Base-by-base conservation (phyloP, 2,888 invertebrate species). In the Mamestra brassicae region DNA sequence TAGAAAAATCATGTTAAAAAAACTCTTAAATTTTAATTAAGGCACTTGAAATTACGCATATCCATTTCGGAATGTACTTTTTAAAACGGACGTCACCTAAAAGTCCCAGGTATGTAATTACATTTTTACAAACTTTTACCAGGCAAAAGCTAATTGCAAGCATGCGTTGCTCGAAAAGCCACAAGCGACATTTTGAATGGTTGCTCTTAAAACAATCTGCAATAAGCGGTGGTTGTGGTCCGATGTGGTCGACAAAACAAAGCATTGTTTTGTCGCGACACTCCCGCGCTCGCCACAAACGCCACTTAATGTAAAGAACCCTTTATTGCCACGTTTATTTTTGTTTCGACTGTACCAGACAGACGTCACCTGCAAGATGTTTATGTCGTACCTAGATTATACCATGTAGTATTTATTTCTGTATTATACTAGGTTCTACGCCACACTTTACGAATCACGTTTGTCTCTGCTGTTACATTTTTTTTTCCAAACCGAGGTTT, bases 141-240 rank as follows among this genome's bases (percentile, higher is more conserved):
- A 69, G 71, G 71, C 64, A 68, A 81, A 80, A 81, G 82, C 84
- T 87, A 89, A 89, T 87, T 81, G 72, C 80, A 78, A 74, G 67
- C 74, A 80, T 76, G 79, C 81, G 74, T 85, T 80, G 75, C 80
- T 89, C 63, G 76, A 87, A 89, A 89, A 89, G 86, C 87, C 87
- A 75, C 89, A 86, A 78, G 86, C 83, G 84, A 87, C 87, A 84
- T 86, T 90, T 89, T 88, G 84, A 89, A 90, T 86, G 86, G 86
- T 76, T 78, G 76, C 85, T 84, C 86, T 82, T 86, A 87, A 90
- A 91, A 92, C 89, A 90, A 90, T 90, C 88, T 85, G 87, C 89
- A 87, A 88, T 90, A 89, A 89, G 85, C 87, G 88, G 88, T 80
- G 66, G 70, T 75, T 76, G 85, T 80, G 85, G 86, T 84, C 75